Conservation (phyloP, 2,113 vertebrate genomes). For the Boleophthalmus pectinirostris region DNA sequence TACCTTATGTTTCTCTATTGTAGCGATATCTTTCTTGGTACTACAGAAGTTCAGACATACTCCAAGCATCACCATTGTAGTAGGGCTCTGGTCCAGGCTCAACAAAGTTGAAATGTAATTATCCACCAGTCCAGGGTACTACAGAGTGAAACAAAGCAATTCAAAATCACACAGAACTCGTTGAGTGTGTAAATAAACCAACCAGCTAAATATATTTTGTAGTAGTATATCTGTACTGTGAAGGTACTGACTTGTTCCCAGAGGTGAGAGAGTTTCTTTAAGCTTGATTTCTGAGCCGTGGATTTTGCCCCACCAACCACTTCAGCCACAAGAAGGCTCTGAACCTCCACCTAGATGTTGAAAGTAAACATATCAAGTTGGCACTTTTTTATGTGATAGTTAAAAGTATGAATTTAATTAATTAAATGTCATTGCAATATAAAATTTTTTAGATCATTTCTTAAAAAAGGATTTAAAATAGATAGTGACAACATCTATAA, state of each 20-base stretch:
- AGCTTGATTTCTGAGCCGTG: constrained; percentile 80
- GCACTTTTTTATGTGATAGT: neutral
- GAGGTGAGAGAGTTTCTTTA: constrained; percentile 86
- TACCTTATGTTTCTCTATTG: constrained; percentile 87
- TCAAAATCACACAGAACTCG: neutral
- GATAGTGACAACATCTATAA: neutral
- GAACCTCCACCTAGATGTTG: constrained; percentile 88
- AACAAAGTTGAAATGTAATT: constrained; percentile 87
- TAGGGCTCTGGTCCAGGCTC: constrained; percentile 85
- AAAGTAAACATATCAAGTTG: neutral
- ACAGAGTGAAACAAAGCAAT: constrained; percentile 23
- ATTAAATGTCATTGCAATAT: neutral
- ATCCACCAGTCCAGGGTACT: constrained; percentile 88
- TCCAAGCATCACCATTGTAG: constrained; percentile 82
- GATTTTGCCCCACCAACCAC: constrained; percentile 89
- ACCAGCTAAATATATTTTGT: neutral
- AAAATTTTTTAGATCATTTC: neutral
- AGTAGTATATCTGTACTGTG: neutral
- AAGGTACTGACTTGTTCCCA: constrained; percentile 85
- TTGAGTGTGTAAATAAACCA: neutral
- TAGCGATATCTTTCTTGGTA: constrained; percentile 81
- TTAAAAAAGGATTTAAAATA: neutral
- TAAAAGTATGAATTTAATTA: neutral
- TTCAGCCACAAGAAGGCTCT: constrained; percentile 89
- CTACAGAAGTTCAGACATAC: constrained; percentile 88